Conservation (phyloP, 2,888 invertebrate species). For the Megastigmus dorsalis region DNA sequence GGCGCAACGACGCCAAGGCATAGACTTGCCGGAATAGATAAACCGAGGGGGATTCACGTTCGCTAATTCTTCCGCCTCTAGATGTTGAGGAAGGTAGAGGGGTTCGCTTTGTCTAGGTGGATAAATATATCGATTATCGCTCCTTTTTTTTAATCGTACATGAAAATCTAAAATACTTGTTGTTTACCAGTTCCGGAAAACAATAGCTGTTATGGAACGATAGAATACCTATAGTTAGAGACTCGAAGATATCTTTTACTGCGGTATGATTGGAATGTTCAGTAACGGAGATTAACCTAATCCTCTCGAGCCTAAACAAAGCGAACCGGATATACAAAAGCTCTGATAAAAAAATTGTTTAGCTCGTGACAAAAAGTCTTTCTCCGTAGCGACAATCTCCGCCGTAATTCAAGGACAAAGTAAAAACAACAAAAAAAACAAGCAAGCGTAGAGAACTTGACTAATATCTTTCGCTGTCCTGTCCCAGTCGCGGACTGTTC, state of each 20-base stretch:
- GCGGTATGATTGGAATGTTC: background rate
- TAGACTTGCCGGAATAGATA: no score
- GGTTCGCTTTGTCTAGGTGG: conserved; percentile 1
- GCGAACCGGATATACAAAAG: background rate
- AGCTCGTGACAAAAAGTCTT: conserved; percentile 7
- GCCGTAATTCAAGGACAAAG: background rate
- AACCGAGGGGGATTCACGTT: no score
- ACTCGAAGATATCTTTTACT: no score
- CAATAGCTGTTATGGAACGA: no score
- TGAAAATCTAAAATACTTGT: no score
- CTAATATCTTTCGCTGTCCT: conserved; percentile 42
- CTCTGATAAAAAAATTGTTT: background rate
- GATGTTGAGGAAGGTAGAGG: background rate
- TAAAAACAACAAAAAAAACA: background rate
- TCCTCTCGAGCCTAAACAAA: background rate
- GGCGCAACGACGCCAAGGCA: background rate
- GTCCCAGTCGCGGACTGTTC: conserved; percentile 58
- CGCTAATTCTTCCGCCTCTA: no score
- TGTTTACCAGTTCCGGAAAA: no score
- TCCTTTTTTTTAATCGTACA: background rate
- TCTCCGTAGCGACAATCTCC: conserved; percentile 19
- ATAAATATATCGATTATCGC: background rate
- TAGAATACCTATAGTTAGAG: no score
- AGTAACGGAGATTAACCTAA: background rate
- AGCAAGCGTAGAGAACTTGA: conserved; percentile 2